Evolutionary conservation across 2,113 vertebrate species (phyloP).

Genomic region (Campylomormyrus numenius): DNA sequence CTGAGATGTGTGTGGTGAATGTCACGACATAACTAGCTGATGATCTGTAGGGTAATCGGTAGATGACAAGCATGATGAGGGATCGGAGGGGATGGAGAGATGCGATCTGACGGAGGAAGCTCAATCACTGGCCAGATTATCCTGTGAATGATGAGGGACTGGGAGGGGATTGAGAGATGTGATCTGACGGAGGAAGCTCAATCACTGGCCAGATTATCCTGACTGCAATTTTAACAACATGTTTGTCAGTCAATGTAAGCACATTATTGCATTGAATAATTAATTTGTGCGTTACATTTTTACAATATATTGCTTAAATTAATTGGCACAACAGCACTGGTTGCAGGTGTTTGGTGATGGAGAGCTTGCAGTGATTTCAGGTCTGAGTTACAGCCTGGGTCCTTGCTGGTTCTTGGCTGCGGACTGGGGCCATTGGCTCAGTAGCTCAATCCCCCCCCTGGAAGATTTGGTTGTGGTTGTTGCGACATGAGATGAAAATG

Average conservation of each 20-base stretch:
- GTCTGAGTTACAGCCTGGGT: background rate
- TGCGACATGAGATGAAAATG: background rate
- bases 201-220: too few species aligned
- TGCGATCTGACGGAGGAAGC: too few species aligned
- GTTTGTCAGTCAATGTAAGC: too few species aligned
- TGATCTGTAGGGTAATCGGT: background rate
- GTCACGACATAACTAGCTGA: background rate
- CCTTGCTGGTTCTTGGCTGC: background rate
- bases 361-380: background rate
- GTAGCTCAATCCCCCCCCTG: background rate
- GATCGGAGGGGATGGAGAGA: too few species aligned
- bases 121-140: too few species aligned
- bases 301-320: background rate
- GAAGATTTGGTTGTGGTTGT: background rate
- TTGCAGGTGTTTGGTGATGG: background rate
- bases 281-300: background rate
- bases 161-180: too few species aligned
- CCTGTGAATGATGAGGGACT: too few species aligned
- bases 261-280: too few species aligned
- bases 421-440: background rate
- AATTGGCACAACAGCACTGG: background rate
- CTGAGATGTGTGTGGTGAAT: background rate
- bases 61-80: background rate
- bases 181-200: too few species aligned
- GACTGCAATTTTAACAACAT: too few species aligned